Percentiles rank a stretch among this genome's conserved stretches.
Conservation (phyloP, 92 coral and sea anemone genomes). For the Phenganax stokvisi region DNA sequence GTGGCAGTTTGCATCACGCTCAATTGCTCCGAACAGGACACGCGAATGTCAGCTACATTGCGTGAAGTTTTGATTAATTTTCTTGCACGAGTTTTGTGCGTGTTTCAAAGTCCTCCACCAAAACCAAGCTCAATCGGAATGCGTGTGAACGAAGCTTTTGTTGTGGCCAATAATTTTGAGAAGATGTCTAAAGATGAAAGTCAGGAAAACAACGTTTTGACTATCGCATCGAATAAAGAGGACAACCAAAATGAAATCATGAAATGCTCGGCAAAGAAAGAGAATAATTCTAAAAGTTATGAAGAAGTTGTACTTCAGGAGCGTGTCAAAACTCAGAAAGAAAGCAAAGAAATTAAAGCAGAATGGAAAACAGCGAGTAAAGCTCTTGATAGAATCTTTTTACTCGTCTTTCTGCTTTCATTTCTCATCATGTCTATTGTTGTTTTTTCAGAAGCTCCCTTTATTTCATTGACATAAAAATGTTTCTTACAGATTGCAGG, state of each 20-base stretch:
- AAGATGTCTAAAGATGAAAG: background rate
- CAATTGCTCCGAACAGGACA: conserved; percentile 21
- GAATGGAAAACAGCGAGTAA: conserved; percentile 30
- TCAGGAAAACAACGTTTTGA: background rate
- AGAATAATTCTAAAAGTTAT: background rate
- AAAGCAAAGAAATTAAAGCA: conserved; percentile 13
- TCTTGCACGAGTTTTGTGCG: conserved; percentile 11
- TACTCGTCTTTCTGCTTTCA: conserved; percentile 15
- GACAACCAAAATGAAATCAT: background rate
- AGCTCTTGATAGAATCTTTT: conserved; percentile 24
- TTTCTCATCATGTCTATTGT: conserved; percentile 12
- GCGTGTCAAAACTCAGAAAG: background rate
- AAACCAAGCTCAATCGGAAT: conserved; percentile 1
- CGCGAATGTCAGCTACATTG: conserved; percentile 13
- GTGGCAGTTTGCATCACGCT: conserved; percentile 23
- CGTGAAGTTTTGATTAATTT: conserved; percentile 4
- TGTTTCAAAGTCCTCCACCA: background rate
- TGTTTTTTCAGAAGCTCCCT: conserved; percentile 27
- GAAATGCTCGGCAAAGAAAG: background rate
- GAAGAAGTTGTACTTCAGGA: conserved; percentile 8
- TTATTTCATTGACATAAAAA: conserved; percentile 16
- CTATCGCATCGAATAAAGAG: background rate
- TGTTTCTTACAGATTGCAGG: too few species aligned
- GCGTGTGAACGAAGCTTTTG: conserved; percentile 14
- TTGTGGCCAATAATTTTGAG: conserved; percentile 17